phyloP scores from a whole-genome alignment of 2,113 vertebrate species.

The Arvicanthis niloticus region DNA sequence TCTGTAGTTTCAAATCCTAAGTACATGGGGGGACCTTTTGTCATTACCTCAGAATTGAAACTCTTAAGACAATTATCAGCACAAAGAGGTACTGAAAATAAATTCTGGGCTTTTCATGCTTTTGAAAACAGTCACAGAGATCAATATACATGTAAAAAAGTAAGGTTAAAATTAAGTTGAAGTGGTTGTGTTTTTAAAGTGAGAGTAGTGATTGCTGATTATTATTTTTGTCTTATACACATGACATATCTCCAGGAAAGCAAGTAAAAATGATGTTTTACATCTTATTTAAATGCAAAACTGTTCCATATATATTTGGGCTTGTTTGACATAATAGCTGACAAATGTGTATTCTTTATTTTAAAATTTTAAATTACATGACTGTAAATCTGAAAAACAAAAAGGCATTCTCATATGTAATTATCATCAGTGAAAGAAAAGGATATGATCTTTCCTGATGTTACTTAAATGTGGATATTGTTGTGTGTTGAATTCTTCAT shows the following conservation, averaged over 20 bases:
- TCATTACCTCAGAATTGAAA: not conserved
- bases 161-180: no score
- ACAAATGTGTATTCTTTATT: conserved; percentile 53
- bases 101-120: not conserved
- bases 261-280: conserved; percentile 12
- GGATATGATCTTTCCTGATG: conserved; percentile 64
- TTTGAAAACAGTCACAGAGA: not conserved
- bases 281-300: conserved; percentile 32
- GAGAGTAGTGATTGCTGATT: not conserved
- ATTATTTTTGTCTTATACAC: conserved; percentile 14
- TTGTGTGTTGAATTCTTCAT: conserved; percentile 57
- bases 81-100: not conserved
- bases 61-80: not conserved
- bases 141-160: not conserved
- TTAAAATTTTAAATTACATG: conserved; percentile 62
- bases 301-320: not conserved
- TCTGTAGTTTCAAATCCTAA: not conserved
- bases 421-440: conserved; percentile 74
- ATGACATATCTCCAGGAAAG: not conserved
- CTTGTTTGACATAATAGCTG: conserved; percentile 66
- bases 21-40: not conserved
- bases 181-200: not conserved
- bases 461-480: conserved; percentile 66
- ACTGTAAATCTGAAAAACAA: conserved; percentile 55
- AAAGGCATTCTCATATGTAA: conserved; percentile 56